Evolutionary conservation across 2,113 vertebrate genomes (phyloP).

Genomic region (Barnardius zonarius): DNA sequence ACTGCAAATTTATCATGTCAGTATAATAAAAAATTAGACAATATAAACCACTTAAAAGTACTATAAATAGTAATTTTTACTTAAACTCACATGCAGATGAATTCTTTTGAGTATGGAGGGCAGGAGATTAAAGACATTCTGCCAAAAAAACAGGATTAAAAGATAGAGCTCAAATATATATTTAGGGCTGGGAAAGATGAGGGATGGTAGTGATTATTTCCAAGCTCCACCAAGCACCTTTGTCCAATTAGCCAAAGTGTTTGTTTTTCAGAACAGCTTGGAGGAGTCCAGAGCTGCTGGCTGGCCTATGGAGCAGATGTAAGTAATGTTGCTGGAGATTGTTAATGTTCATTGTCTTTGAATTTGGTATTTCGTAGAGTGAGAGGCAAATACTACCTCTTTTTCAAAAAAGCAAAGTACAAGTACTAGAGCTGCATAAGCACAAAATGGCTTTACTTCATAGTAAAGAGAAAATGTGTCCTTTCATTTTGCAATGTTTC

Average conservation of each 20-base stretch:
- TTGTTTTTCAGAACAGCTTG: slow-evolving; percentile 31
- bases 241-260: slow-evolving; percentile 52
- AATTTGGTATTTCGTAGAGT: background rate
- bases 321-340: background rate
- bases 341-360: slow-evolving; percentile 1
- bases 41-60: slow-evolving; percentile 34
- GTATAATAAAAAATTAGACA: slow-evolving; percentile 56
- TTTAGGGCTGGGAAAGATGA: slow-evolving; percentile 21
- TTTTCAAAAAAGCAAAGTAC: background rate
- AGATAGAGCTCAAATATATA: slow-evolving; percentile 37
- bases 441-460: background rate
- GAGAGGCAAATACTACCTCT: background rate
- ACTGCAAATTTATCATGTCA: slow-evolving; percentile 47
- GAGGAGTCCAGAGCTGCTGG: slow-evolving; percentile 7
- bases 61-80: slow-evolving; percentile 47
- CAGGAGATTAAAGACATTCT: slow-evolving; percentile 37
- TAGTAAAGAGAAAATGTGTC: background rate
- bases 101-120: background rate
- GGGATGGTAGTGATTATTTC: slow-evolving; percentile 54
- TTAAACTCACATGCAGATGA: slow-evolving; percentile 6
- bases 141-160: slow-evolving; percentile 23
- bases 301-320: background rate
- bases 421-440: background rate
- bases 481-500: background rate
- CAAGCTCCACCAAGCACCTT: slow-evolving; percentile 49